Evolutionary conservation across 2,888 invertebrate genomes (phyloP).

Genomic region (Drosophila cognata): DNA sequence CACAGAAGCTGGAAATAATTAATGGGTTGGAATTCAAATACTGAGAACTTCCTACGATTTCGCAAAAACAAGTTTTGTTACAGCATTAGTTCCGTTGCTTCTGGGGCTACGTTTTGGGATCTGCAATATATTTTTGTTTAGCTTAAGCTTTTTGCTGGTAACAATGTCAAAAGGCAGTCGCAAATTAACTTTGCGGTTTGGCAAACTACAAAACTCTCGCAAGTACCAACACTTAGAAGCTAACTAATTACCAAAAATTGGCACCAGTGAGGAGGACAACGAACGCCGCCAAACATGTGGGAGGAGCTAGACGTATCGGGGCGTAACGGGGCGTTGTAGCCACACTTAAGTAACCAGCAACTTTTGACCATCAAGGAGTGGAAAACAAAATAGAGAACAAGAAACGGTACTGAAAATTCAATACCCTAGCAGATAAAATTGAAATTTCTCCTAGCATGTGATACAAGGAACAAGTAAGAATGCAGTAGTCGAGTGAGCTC

Average conservation of each 20-base stretch:
- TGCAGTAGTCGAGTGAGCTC: too few relatives aligned
- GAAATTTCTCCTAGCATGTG: background rate
- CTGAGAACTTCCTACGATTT: background rate
- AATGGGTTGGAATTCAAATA: constrained; percentile 20
- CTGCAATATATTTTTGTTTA: constrained; percentile 7
- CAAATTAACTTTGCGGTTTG: constrained; percentile 56
- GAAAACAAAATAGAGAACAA: constrained; percentile 16
- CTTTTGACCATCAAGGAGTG: constrained; percentile 40
- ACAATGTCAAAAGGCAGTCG: constrained; percentile 65
- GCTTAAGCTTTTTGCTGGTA: constrained; percentile 12
- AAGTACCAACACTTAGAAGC: constrained; percentile 51
- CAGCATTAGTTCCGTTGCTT: constrained; percentile 36
- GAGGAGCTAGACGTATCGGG: background rate
- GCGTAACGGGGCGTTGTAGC: background rate
- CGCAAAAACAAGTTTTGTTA: constrained; percentile 14
- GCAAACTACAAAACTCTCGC: constrained; percentile 19
- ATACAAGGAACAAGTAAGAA: background rate
- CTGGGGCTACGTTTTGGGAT: constrained; percentile 1
- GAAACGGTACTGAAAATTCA: background rate
- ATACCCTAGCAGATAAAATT: constrained; percentile 2
- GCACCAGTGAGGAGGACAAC: constrained; percentile 8
- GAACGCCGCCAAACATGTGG: background rate
- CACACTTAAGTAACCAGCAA: constrained; percentile 39
- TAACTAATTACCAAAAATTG: constrained; percentile 65
- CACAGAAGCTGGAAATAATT: constrained; percentile 1